Conservation (phyloP, 2,113 vertebrate species). For the Glaucomys volans region DNA sequence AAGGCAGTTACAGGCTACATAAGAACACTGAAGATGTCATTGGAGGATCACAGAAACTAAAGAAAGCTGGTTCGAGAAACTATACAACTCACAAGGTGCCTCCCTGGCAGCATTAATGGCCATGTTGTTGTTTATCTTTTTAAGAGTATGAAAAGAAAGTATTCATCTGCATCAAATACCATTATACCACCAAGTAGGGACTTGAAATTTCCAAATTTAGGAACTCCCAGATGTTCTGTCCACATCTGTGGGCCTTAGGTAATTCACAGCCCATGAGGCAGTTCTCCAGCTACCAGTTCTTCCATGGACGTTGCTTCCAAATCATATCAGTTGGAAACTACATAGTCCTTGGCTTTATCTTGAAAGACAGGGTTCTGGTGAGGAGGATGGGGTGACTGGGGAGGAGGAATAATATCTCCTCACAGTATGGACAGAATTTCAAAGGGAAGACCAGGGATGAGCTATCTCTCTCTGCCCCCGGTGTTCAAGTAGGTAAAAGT, state of each 20-base stretch:
- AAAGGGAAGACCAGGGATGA: background rate
- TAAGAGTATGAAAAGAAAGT: background rate
- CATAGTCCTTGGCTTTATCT: fast-evolving
- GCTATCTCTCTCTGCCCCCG: background rate
- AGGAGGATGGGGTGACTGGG: background rate
- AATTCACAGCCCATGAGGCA: slow-evolving; percentile 80
- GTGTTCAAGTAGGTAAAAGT: background rate
- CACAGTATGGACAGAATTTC: background rate
- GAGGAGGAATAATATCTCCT: slow-evolving; percentile 58
- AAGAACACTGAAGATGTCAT: background rate
- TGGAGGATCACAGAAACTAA: background rate
- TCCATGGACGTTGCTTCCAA: slow-evolving; percentile 60
- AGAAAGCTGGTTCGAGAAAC: slow-evolving; percentile 19
- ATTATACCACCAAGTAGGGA: slow-evolving; percentile 3
- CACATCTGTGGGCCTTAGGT: slow-evolving; percentile 66
- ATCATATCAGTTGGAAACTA: slow-evolving; percentile 51
- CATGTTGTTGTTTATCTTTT: background rate
- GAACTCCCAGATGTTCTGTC: slow-evolving; percentile 60
- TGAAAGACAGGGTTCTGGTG: background rate
- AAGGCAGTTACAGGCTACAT: background rate
- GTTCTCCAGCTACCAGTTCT: slow-evolving; percentile 58
- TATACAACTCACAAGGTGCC: background rate
- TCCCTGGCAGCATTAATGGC: background rate
- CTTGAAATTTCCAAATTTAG: background rate
- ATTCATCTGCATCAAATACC: slow-evolving; percentile 5